Conservation (phyloP, 2,797 vertebrate genomes). For the Sebastes iracundus region DNA sequence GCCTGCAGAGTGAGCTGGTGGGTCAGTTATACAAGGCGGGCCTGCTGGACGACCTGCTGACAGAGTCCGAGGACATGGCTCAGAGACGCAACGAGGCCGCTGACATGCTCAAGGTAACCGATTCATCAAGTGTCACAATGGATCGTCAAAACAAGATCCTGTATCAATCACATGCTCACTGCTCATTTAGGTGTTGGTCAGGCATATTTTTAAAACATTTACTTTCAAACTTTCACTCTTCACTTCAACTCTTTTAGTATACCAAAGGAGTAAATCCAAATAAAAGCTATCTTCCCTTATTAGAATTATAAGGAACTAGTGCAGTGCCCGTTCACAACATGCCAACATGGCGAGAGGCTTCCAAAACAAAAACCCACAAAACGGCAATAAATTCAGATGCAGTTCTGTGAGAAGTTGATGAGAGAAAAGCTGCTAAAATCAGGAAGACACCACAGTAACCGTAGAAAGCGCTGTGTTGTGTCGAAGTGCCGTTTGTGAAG, state of each 20-base stretch:
- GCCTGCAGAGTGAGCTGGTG: constrained; percentile 97
- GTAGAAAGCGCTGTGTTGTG: too few species aligned
- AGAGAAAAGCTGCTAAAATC: too few species aligned
- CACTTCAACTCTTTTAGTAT: too few species aligned
- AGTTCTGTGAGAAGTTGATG: too few species aligned
- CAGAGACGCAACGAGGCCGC: constrained; percentile 96
- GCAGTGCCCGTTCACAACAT: too few species aligned
- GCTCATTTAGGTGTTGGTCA: background rate
- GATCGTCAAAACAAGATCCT: background rate
- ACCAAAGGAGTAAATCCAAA: background rate
- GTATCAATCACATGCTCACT: background rate
- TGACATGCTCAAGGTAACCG: constrained; percentile 94
- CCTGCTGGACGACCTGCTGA: constrained; percentile 93
- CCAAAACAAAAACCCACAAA: too few species aligned
- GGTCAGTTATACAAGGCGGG: constrained; percentile 94
- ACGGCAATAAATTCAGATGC: too few species aligned
- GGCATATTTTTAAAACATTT: background rate
- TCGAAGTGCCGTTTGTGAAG: too few species aligned
- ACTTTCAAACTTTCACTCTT: background rate
- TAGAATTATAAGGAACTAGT: background rate
- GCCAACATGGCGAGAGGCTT: too few species aligned
- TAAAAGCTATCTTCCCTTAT: background rate
- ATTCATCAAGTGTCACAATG: background rate
- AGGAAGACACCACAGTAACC: too few species aligned
- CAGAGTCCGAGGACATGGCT: constrained; percentile 98